Conservation (phyloP, 2,113 vertebrate genomes). For the Lophotis ruficrista region DNA sequence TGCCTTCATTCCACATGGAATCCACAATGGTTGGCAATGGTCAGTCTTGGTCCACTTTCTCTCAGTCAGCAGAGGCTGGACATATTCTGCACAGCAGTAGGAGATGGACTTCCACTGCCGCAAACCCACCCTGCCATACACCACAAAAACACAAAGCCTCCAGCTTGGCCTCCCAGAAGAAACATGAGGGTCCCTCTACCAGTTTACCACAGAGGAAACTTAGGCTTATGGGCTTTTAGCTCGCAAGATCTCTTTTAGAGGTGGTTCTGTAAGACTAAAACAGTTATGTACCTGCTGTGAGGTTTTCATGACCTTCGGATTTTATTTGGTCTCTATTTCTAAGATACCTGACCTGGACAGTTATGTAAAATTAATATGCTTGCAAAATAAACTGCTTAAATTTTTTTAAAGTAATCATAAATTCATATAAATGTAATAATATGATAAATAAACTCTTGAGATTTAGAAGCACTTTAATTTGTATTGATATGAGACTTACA, state of each 20-base stretch:
- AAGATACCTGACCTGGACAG: neutral
- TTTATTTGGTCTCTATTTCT: neutral
- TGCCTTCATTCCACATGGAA: neutral
- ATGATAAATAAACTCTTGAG: neutral
- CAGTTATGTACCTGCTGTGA: neutral
- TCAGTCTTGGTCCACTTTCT: neutral
- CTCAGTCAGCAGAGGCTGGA: neutral
- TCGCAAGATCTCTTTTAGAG: neutral
- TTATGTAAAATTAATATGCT: neutral
- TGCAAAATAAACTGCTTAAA: neutral
- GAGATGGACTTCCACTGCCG: neutral
- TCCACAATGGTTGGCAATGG: too few species aligned
- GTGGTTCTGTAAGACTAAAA: neutral
- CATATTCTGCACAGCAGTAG: neutral
- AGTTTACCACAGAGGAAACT: neutral
- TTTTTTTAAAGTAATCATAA: neutral
- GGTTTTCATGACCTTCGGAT: neutral
- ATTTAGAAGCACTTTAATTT: neutral
- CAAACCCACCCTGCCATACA: neutral
- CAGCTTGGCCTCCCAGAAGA: neutral
- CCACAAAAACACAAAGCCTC: neutral
- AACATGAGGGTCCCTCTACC: neutral
- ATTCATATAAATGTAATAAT: neutral
- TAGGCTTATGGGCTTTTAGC: neutral
- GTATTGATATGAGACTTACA: neutral